Evolutionary conservation across 92 coral and sea anemone species (phyloP).

Genomic region (Phymanthus crucifer): DNA sequence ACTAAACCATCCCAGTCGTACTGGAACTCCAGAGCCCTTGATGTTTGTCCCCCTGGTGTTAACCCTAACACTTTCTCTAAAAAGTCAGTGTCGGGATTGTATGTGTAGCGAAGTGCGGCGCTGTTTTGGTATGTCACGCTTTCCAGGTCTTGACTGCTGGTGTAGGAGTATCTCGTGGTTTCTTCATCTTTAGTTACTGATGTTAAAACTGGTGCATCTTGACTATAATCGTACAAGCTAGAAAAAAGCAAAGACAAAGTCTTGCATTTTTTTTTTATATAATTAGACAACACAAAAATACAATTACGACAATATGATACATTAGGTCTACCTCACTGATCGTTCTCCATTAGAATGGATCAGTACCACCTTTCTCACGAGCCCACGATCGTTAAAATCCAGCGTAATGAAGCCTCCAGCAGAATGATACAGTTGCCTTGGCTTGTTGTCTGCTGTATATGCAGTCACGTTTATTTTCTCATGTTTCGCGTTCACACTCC

Average conservation of each 20-base stretch:
- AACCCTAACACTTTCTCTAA: slow-evolving; percentile 46
- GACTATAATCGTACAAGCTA: slow-evolving; percentile 65
- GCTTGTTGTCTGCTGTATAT: slow-evolving; percentile 38
- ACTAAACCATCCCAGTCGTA: slow-evolving; percentile 70
- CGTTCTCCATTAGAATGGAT: not conserved
- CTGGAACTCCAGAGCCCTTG: slow-evolving; percentile 37
- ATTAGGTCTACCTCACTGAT: not conserved
- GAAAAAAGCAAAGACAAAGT: not conserved
- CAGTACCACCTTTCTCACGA: slow-evolving; percentile 45
- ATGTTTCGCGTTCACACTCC: slow-evolving; percentile 8
- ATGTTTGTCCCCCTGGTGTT: slow-evolving; percentile 34
- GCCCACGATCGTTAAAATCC: slow-evolving; percentile 43
- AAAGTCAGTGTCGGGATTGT: slow-evolving; percentile 53
- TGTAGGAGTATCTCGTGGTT: slow-evolving; percentile 57
- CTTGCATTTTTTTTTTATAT: too few relatives aligned
- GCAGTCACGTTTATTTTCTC: slow-evolving; percentile 41
- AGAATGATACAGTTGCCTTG: slow-evolving; percentile 46
- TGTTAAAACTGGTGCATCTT: slow-evolving; percentile 16
- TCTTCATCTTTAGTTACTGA: slow-evolving; percentile 53
- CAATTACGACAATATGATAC: not conserved
- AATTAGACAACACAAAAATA: too few relatives aligned
- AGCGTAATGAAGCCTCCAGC: slow-evolving; percentile 45
- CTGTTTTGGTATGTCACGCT: slow-evolving; percentile 57
- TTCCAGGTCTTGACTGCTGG: slow-evolving; percentile 51
- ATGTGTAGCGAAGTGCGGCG: slow-evolving; percentile 46